Evolutionary conservation across 2,113 vertebrate genomes (phyloP).

Genomic region (human (Homo sapiens)): DNA sequence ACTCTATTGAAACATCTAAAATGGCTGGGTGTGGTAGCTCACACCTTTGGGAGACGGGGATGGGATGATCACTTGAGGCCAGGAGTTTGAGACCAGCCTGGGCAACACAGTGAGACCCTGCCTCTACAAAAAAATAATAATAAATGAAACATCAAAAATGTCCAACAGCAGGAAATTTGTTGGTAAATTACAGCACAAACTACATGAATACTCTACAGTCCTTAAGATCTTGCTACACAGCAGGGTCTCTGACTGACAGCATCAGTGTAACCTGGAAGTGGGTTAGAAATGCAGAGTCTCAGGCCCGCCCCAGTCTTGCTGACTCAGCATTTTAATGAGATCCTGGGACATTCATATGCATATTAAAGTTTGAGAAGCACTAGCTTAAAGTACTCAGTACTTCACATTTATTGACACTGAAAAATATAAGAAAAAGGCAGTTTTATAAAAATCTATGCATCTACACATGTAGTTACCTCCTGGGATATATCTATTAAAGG

Average conservation of each 20-base stretch:
- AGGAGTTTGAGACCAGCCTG: too few species aligned
- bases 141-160: neutral
- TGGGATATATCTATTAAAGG: neutral
- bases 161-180: neutral
- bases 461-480: neutral
- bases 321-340: neutral
- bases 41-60: too few species aligned
- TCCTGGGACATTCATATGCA: neutral
- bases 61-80: too few species aligned
- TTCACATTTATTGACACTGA: neutral
- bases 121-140: too few species aligned
- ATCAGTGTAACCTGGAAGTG: neutral
- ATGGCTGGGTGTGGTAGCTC: neutral
- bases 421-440: neutral
- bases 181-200: neutral
- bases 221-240: neutral
- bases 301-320: too few species aligned
- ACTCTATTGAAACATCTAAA: neutral
- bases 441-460: neutral
- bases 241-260: neutral
- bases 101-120: too few species aligned
- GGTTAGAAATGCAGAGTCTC: neutral
- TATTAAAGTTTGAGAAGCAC: neutral
- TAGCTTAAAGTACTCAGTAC: neutral
- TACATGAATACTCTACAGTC: neutral